These are phyloP conservation scores for Stomorhina lunata DNA, from an alignment of 2,888 invertebrate genomes.

Conservation along the genomic window DNA sequence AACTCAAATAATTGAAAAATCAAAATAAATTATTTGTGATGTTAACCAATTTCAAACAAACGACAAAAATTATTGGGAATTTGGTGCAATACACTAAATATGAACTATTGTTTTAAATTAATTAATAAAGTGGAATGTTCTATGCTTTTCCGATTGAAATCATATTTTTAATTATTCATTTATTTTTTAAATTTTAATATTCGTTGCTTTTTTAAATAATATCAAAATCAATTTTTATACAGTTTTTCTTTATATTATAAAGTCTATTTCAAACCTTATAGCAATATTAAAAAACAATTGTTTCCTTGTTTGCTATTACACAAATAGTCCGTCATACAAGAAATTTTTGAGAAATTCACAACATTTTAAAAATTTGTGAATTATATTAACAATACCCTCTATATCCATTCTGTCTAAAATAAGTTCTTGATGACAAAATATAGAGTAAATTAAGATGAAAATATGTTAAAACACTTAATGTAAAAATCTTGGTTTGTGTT, in stretches of 20 bases:
- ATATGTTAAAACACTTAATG: too few relatives aligned
- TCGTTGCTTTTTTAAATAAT: constrained; percentile 42
- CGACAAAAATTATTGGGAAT: not conserved
- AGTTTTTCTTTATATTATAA: not conserved
- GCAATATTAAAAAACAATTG: not conserved
- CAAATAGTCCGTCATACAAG: constrained; percentile 6
- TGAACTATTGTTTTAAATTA: not conserved
- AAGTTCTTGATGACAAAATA: too few relatives aligned
- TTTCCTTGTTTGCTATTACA: not conserved
- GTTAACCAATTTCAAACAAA: not conserved
- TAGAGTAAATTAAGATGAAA: too few relatives aligned
- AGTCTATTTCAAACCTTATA: constrained; percentile 4
- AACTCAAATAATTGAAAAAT: not conserved
- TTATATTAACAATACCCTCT: too few relatives aligned
- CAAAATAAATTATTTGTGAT: not conserved
- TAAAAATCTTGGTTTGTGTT: too few relatives aligned
- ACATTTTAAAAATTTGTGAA: not conserved
- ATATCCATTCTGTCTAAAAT: too few relatives aligned
- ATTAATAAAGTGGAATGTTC: constrained; percentile 17
- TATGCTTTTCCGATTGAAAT: not conserved
- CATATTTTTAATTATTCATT: not conserved
- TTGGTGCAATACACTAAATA: too few relatives aligned
- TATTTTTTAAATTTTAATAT: constrained; percentile 20
- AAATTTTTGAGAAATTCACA: not conserved
- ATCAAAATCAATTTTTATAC: not conserved